Percentiles rank a stretch among this genome's conserved stretches.
Evolutionary conservation across 2,113 vertebrate genomes (phyloP).

Genomic region (Pica pica): DNA sequence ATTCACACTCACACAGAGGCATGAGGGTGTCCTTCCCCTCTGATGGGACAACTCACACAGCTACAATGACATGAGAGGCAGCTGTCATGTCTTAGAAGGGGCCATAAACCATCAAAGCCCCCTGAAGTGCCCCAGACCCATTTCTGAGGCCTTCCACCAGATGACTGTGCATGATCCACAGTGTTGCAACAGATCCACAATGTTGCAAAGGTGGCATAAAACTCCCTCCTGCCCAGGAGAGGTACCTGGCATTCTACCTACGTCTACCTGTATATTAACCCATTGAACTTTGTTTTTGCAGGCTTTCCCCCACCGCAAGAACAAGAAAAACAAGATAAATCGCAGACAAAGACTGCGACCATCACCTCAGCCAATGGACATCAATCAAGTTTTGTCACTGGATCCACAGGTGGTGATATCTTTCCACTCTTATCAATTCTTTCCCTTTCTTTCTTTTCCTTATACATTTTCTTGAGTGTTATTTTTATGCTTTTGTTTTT

Average conservation of each 20-base stretch:
- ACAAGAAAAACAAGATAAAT: too few relatives aligned
- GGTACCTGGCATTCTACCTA: background rate
- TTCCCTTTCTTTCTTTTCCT: background rate
- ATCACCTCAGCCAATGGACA: background rate
- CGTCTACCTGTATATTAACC: background rate
- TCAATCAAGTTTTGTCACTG: background rate
- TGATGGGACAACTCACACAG: too few relatives aligned
- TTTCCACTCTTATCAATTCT: background rate
- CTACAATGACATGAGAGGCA: background rate
- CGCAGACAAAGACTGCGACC: background rate
- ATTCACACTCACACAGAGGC: too few relatives aligned
- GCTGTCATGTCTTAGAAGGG: background rate
- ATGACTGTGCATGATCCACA: background rate
- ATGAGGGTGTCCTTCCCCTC: background rate
- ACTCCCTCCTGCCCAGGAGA: background rate
- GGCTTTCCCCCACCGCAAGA: fast-evolving
- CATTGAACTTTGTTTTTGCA: background rate
- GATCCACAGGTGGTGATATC: background rate
- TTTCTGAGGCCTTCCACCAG: background rate
- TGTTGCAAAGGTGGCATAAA: background rate
- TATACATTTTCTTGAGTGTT: background rate
- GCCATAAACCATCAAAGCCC: background rate
- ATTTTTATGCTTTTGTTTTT: background rate
- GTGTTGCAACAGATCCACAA: background rate
- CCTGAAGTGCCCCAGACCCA: background rate